phyloP scores from a whole-genome alignment of 2,888 invertebrate species.

The Phoenoteleia sp. region DNA sequence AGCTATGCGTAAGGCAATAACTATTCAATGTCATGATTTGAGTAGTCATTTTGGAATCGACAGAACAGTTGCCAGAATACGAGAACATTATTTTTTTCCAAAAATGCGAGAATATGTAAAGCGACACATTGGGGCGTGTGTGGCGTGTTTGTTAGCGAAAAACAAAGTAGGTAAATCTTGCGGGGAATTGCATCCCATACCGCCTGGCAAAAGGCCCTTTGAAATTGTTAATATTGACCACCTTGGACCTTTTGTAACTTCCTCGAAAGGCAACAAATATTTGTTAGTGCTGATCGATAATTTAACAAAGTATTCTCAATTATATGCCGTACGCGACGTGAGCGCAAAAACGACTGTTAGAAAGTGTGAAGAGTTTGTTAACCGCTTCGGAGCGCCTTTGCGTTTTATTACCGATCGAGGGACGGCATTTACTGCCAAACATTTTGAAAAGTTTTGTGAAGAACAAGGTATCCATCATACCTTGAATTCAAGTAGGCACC shows the following conservation, averaged over 20 bases:
- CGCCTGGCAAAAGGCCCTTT: not conserved
- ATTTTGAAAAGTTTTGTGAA: constrained; percentile 57
- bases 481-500: constrained; percentile 54
- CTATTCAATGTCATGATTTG: constrained; percentile 17
- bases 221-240: not conserved
- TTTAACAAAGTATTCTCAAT: not conserved
- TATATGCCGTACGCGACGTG: constrained; percentile 56
- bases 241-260: not conserved
- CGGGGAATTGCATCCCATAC: not conserved
- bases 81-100: not conserved
- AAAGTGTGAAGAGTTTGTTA: constrained; percentile 43
- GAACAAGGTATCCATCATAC: constrained; percentile 33
- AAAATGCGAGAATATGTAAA: constrained; percentile 3
- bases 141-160: constrained; percentile 15
- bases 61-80: not conserved
- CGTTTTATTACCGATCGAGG: constrained; percentile 65
- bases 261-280: not conserved
- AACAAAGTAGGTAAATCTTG: not conserved
- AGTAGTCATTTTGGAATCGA: constrained; percentile 2
- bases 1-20: constrained; percentile 18
- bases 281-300: not conserved
- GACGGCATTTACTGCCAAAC: constrained; percentile 61
- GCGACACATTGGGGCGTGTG: not conserved
- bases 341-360: constrained; percentile 16
- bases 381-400: constrained; percentile 56